Evolutionary conservation across 2,797 vertebrate genomes (phyloP).

Genomic region (Falco peregrinus): DNA sequence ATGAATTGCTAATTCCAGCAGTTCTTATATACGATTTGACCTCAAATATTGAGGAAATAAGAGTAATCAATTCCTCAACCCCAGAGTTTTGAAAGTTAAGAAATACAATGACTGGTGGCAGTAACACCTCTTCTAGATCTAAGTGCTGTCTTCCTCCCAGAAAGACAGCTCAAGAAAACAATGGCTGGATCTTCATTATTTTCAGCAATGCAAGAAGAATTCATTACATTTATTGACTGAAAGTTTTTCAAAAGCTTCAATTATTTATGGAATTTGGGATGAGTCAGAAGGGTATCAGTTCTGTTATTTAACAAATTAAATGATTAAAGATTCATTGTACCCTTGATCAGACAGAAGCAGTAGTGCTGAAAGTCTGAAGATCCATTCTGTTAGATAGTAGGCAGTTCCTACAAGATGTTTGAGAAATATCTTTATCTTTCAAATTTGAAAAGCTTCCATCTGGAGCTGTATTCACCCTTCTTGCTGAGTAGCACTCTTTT

Average conservation of each 20-base stretch:
- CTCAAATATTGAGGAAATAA: background rate
- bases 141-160: background rate
- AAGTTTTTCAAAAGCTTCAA: background rate
- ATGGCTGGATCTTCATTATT: background rate
- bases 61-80: background rate
- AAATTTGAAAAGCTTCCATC: slow-evolving; percentile 35
- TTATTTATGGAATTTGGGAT: background rate
- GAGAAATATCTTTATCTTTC: slow-evolving; percentile 32
- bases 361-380: background rate
- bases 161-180: background rate
- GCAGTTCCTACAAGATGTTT: background rate
- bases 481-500: slow-evolving; percentile 20
- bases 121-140: background rate
- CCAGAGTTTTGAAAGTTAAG: background rate
- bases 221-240: background rate
- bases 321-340: background rate
- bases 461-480: slow-evolving; percentile 14
- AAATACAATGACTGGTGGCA: background rate
- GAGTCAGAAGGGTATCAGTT: background rate
- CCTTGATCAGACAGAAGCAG: background rate
- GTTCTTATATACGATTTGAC: background rate
- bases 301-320: background rate
- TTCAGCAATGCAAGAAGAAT: background rate
- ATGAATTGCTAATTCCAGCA: background rate
- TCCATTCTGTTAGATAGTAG: background rate